phyloP scores from a whole-genome alignment of 2,888 invertebrate species.

The Xestia c-nigrum region DNA sequence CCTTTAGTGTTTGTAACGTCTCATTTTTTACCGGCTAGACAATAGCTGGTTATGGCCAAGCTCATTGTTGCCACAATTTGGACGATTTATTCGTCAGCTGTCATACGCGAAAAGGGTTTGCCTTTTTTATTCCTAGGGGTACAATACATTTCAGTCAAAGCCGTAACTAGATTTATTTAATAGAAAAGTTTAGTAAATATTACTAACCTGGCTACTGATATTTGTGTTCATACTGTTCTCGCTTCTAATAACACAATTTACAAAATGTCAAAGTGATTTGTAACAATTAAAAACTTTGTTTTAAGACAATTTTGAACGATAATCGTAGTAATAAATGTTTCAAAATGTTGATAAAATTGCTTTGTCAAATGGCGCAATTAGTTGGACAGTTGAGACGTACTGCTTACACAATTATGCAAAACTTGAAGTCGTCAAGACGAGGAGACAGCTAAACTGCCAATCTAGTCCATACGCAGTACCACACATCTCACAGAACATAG shows the following conservation, averaged over 20 bases:
- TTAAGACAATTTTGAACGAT: constrained; percentile 43
- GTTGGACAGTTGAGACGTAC: constrained; percentile 58
- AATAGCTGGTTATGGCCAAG: constrained; percentile 38
- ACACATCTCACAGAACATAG: constrained; percentile 78
- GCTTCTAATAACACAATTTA: constrained; percentile 19
- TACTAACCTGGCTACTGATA: constrained; percentile 1
- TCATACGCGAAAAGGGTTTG: constrained; percentile 32
- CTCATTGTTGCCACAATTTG: constrained; percentile 42
- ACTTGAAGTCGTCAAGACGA: constrained; percentile 68
- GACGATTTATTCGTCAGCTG: constrained; percentile 47
- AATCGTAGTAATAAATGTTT: constrained; percentile 45
- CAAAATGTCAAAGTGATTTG: constrained; percentile 44
- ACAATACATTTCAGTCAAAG: constrained; percentile 24
- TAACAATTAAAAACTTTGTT: constrained; percentile 49
- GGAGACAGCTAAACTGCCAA: constrained; percentile 73
- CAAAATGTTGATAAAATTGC: constrained; percentile 51
- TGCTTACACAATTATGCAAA: constrained; percentile 63
- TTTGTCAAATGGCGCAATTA: constrained; percentile 32
- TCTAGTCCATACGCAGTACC: constrained; percentile 73
- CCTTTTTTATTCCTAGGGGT: constrained; percentile 32
- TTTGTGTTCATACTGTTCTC: constrained; percentile 2
- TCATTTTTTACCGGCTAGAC: constrained; percentile 52
- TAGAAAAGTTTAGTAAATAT: not conserved
- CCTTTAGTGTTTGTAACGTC: constrained; percentile 49
- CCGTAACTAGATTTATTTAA: constrained; percentile 27